Base-by-base conservation (phyloP, 2,797 vertebrate genomes). In the Chrosomus eos region DNA sequence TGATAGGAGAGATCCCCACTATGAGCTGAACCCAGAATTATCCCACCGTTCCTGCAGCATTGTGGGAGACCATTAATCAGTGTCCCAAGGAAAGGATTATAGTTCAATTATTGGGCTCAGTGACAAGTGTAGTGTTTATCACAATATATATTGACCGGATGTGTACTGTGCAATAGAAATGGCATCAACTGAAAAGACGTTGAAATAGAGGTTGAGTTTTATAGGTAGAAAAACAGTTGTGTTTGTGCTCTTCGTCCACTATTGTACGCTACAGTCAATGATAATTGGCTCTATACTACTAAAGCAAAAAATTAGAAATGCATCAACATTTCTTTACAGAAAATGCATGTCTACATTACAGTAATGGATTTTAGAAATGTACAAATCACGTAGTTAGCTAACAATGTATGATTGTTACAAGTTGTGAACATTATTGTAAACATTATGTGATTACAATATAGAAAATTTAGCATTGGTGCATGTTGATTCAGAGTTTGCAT, bases 1-100 rank as follows among this genome's bases (percentile, higher is more conserved):
- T 87, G 81, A 86, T 86, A 75, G 80, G 83, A 78, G 45, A 84
- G 75, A 82, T 84, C 33, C 86, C 53, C 31, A 28, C 43, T 31
- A 11, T 72, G 83, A 80, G 55, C 67, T 77, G 67, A 81, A 72
- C 51, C 82, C 67, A 62, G 14, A 78, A 62, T 77, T 73, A 67
- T 78, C 53, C 55, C 45, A 28, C 58, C 9, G 13, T 58, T 62
- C 18, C 62, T 18, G 4, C 16, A 48, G 45, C 16, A 48, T 6
- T 48, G 45, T 18, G 16, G 16, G 21, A 48, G 70, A 38, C 21
- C 40, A 64, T 82, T 64, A n/a, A 79, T 84, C 75, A 71, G 19
- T 28, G 48, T 78, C 53, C 28, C 38, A 62, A 19, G 38, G 28
- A 40, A 80, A 51, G 16, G 18, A 85, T 72, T 53, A 64, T 10